Percentiles rank a stretch among this genome's conserved stretches.
Evolutionary conservation across 1,140 invertebrate species (phyloP).

Genomic region (Branchinecta lindahli): DNA sequence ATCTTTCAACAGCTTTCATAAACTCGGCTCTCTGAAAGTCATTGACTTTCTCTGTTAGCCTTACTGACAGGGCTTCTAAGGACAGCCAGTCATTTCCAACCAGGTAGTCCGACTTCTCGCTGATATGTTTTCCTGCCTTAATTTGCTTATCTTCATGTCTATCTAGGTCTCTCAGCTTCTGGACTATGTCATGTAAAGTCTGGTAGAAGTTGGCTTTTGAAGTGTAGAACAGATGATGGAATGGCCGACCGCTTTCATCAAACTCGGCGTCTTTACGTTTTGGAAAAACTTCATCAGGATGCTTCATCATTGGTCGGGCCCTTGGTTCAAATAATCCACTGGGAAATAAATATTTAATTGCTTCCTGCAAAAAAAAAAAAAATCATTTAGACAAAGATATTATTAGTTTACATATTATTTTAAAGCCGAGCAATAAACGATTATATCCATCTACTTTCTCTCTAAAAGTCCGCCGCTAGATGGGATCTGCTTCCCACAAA

Average conservation of each 20-base stretch:
- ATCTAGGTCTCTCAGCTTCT: conserved; percentile 46
- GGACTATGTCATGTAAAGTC: conserved; percentile 47
- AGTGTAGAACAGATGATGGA: conserved; percentile 80
- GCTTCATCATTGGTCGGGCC: conserved; percentile 70
- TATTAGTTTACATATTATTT: too few relatives aligned
- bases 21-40: conserved; percentile 56
- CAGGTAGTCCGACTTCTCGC: conserved; percentile 33
- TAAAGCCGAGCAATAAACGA: too few relatives aligned
- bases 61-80: conserved; percentile 45
- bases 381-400: background rate
- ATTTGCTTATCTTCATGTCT: conserved; percentile 50
- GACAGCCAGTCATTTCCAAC: conserved; percentile 46
- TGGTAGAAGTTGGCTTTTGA: conserved; percentile 64
- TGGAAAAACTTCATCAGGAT: conserved; percentile 71
- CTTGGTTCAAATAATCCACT: conserved; percentile 65
- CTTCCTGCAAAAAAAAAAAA: conserved; percentile 41
- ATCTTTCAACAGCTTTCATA: conserved; percentile 47
- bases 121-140: conserved; percentile 36
- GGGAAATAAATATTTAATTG: conserved; percentile 81
- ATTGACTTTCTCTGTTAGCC: conserved; percentile 51
- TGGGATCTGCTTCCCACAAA: too few relatives aligned
- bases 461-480: too few relatives aligned
- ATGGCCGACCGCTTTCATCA: conserved; percentile 68
- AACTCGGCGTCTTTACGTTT: conserved; percentile 72
- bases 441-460: too few relatives aligned